Evolutionary conservation across 2,113 vertebrate genomes (phyloP), one percentile per base, ranked within the genome.

Genomic region (Lota lota): DNA sequence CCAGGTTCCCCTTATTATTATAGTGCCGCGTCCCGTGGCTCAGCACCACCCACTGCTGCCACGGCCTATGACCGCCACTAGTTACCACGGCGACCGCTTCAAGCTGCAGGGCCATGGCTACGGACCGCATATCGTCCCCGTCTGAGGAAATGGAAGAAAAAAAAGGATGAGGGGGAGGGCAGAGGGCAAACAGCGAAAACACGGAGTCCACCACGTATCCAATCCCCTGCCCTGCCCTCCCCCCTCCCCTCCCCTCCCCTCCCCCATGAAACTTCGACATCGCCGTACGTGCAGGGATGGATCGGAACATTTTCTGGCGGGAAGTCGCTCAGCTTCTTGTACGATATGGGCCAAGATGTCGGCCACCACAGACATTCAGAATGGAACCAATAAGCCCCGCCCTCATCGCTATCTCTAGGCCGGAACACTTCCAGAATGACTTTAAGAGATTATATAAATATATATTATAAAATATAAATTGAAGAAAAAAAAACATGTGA

Each of bases 1-100:
- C 93, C 96, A 99, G 97, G 97, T 99, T 99, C 97, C 97, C 97
- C 97, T 97, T 99, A 99, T 98, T 99, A 99, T 99, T 99, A 99
- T 99, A 99, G 97, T 97, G 95, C 97, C 95, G 96, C 97, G 92
- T 97, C 97, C 92, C 94, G 97, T 94, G 97, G 97, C 93, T 94
- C 96, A 90, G 97, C 96, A 90, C 97, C 97, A 93, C 95, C 97
- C 95, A 94, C 97, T 97, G 95, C 96, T 97, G 96, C 97, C 96
- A 94, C 96, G 95, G 97, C 96, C 95, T 99, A 99, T 90, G 97
- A 99, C 96, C 97, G 97, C 94, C 97, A 99, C 96, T 99, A 99
- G 95, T 97, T 97, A 97, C 95, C 93, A 97, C 85, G 94, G 95
- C 93, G 95, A 98, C 93, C 95, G 94, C 92, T 93, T 95, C 94